Percentiles rank a stretch among this genome's conserved stretches.
These are phyloP conservation scores for Varanus salvator DNA, from an alignment of 2,113 vertebrate species.

Conservation along the genomic window DNA sequence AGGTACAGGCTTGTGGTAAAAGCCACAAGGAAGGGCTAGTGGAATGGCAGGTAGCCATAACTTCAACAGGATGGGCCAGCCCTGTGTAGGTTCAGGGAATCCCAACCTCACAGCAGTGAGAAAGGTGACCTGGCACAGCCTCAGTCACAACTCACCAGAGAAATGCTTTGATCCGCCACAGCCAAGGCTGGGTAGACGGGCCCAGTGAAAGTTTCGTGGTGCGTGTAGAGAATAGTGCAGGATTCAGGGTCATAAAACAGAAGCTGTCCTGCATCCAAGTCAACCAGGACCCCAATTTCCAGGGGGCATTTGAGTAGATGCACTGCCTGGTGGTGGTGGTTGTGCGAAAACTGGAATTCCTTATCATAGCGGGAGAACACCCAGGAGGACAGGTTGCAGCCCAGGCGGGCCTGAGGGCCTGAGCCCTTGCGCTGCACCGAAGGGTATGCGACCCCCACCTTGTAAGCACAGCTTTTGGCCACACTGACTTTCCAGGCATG, in stretches of 20 bases:
- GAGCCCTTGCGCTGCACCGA: constrained; percentile 88
- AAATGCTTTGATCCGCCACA: constrained; percentile 86
- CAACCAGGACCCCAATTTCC: constrained; percentile 84
- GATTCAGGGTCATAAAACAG: constrained; percentile 87
- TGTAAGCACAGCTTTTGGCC: constrained; percentile 88
- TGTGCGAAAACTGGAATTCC: constrained; percentile 88
- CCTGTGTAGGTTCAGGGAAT: background rate
- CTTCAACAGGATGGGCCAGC: too few relatives aligned
- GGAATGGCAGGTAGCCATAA: too few relatives aligned
- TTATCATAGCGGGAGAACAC: constrained; percentile 89
- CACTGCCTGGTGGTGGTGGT: constrained; percentile 72
- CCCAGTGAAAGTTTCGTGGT: constrained; percentile 72
- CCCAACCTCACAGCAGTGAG: too few relatives aligned
- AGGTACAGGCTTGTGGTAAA: background rate
- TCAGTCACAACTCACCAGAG: constrained; percentile 54
- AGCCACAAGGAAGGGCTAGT: background rate
- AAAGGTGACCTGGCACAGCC: rapidly evolving
- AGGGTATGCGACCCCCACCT: constrained; percentile 89
- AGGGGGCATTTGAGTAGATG: constrained; percentile 78
- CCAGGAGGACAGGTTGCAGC: constrained; percentile 89
- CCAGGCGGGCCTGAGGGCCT: constrained; percentile 83
- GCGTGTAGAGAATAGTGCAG: constrained; percentile 78
- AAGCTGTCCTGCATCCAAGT: constrained; percentile 84
- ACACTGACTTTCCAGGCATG: constrained; percentile 88
- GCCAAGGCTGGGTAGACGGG: constrained; percentile 87